Evolutionary conservation across 2,797 vertebrate species (phyloP), one percentile per base, ranked within the genome.

Genomic region (Urocyon cinereoargenteus): DNA sequence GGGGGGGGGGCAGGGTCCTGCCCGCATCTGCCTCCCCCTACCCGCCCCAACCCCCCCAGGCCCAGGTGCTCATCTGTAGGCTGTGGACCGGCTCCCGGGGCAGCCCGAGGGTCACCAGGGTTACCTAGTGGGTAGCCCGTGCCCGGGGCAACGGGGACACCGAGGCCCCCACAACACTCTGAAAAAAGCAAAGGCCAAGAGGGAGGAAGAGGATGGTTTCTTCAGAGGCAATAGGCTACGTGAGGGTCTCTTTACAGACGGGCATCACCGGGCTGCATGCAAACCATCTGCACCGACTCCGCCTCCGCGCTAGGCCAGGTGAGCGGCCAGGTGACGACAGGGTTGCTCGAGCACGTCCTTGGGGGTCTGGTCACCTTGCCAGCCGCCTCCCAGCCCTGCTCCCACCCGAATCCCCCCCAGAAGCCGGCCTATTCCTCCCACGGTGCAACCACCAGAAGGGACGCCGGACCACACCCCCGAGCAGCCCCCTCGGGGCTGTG

Each of bases 21-120:
- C 1, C n/a, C 1, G 7, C 0, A 1, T 15, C 2, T 3, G 19
- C 16, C 15, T 51, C 6, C 31, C 55, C 66, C 26, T 36, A 14
- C 8, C 36, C 8, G 70, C 4, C 36, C 36, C 40, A n/a, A n/a
- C 40, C 40, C 6, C 40, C 7, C 40, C 40, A 45, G 34, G n/a
- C 34, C 75, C 70, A 16, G 64, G 36, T 45, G 57, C 36, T 34
- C 40, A 64, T 53, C 36, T 81, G 31, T 22, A 57, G 79, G 55
- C 73, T 0, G 28, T 49, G 31, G 68, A 26, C 28, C 24, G 7
- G 15, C 36, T 66, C 5, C 0, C 18, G 9, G 16, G 64, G 16
- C 31, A 36, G 9, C 13, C 24, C 13, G 51, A n/a, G 26, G 79
- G 79, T 49, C 57, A 28, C 5, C 6, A 53, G 73, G 28, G 45